Evolutionary conservation across 2,888 invertebrate species (phyloP).

Genomic region (Tenodera sinensis): DNA sequence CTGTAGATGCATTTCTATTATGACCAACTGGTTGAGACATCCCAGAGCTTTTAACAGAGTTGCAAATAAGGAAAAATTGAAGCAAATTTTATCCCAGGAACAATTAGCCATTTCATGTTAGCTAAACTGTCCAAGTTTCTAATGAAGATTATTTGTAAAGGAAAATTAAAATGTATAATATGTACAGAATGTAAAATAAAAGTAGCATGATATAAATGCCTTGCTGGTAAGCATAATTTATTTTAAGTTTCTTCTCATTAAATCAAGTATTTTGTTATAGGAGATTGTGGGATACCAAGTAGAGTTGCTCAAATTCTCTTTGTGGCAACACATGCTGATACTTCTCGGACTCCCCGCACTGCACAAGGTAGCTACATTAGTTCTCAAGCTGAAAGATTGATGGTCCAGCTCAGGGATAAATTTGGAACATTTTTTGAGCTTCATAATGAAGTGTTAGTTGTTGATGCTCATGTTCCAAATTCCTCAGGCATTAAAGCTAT

Average conservation of each 20-base stretch:
- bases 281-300: conserved; percentile 55
- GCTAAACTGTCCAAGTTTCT: too few relatives aligned
- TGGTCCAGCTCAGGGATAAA: conserved; percentile 46
- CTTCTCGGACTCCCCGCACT: conserved; percentile 49
- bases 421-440: conserved; percentile 58
- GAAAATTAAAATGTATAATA: too few relatives aligned
- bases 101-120: too few relatives aligned
- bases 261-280: conserved; percentile 40
- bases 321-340: conserved; percentile 62
- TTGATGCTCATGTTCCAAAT: conserved; percentile 60
- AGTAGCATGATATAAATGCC: too few relatives aligned
- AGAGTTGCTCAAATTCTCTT: conserved; percentile 53
- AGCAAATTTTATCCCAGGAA: too few relatives aligned
- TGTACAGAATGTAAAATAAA: too few relatives aligned
- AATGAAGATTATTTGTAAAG: too few relatives aligned
- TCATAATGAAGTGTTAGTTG: conserved; percentile 53
- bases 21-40: too few relatives aligned
- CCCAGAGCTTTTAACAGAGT: too few relatives aligned
- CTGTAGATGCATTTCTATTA: too few relatives aligned
- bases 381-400: conserved; percentile 51
- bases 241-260: not conserved
- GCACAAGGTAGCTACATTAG: conserved; percentile 56
- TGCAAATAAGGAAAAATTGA: too few relatives aligned
- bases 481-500: conserved; percentile 60
- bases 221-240: too few relatives aligned